Evolutionary conservation across 2,797 vertebrate species (phyloP), one percentile per base, ranked within the genome.

Genomic region (Crossoptilon crossoptilon): DNA sequence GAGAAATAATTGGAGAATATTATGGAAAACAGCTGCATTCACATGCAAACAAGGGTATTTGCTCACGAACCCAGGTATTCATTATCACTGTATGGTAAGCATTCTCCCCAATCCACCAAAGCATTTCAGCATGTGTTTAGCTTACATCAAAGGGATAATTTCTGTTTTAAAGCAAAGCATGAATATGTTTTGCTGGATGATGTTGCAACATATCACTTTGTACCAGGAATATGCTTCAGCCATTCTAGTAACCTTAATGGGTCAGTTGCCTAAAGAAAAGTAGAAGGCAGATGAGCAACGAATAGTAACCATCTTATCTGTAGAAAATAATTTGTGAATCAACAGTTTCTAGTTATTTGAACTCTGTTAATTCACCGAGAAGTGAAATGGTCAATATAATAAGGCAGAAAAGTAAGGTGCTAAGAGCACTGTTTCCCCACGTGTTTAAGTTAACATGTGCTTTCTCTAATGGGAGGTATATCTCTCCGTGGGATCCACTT

Each of bases 1-100:
- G 43, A 78, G 82, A 95, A 95, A 73, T 93, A 95, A 93, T 87
- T 89, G 87, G 72, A 87, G 62, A 87, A 70, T 92, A 87, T 89
- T 83, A 89, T 75, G 76, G 82, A 63, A 93, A 96, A 83, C 63
- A 91, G 24, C 63, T 91, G n/a, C 82, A 91, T 76, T 91, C 69
- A 70, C 66, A 80, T 85, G 76, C 75, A 86, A 87, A 93, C 49
- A 71, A 88, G 11, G 14, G 11, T 70, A 67, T 85, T 80, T 93
- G 39, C 35, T 85, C 48, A 91, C 69, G 81, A 89, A 63, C 70
- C 63, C 62, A 75, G n/a, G 84, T 69, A 87, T 81, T 81, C 55
- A 89, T 83, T 72, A 91, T 53, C 63, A 63, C n/a, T 68, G n/a
- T 77, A 44, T 13, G 49, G 74, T 56, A 12, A 74, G 44, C 2